These are phyloP conservation scores for Chitala chitala DNA, from an alignment of 2,113 vertebrate species.

Conservation along the genomic window DNA sequence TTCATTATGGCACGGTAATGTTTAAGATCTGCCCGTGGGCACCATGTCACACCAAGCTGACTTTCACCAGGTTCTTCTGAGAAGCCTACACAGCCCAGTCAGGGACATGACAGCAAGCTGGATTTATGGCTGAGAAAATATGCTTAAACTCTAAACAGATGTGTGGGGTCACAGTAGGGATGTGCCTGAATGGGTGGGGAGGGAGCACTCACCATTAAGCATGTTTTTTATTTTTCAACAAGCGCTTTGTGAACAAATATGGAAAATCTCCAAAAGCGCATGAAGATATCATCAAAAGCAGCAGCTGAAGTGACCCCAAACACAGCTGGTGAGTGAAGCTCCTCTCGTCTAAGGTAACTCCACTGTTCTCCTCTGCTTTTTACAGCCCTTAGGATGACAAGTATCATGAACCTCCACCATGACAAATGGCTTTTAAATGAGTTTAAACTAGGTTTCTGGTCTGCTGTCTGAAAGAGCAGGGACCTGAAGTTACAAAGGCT, in stretches of 20 bases:
- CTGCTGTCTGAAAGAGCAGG: neutral
- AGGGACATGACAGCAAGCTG: slow-evolving; percentile 11
- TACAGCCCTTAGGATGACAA: no score
- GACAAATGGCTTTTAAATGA: neutral
- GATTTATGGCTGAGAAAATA: slow-evolving; percentile 21
- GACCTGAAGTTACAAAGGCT: neutral
- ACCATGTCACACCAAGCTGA: neutral
- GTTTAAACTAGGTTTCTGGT: neutral
- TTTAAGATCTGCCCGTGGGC: neutral
- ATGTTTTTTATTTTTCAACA: neutral
- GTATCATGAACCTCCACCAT: no score
- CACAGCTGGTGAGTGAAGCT: neutral
- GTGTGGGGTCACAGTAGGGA: slow-evolving; percentile 15
- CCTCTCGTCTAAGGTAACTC: neutral
- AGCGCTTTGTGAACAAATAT: neutral
- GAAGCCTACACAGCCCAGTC: neutral
- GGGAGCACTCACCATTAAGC: neutral
- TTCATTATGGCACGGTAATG: no score
- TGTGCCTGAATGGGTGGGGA: neutral
- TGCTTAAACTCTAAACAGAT: slow-evolving; percentile 32
- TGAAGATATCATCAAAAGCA: neutral
- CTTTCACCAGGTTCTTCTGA: neutral
- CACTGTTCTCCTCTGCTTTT: slow-evolving; percentile 2
- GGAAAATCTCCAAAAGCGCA: neutral
- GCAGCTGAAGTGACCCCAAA: neutral